phyloP scores from a whole-genome alignment of 2,888 invertebrate genomes.

The Merodon equestris region DNA sequence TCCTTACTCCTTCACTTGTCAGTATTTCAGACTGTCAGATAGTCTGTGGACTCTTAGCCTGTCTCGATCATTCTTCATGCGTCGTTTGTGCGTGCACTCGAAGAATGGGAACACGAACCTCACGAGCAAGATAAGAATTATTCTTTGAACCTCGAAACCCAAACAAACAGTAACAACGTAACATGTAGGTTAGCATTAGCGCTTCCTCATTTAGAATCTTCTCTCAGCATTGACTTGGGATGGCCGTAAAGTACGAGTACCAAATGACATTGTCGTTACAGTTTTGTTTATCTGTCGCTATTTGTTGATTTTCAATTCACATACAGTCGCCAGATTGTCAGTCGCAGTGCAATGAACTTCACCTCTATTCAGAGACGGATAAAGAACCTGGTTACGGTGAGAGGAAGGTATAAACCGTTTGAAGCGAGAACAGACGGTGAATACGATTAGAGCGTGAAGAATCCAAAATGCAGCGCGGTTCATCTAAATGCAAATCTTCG shows the following conservation, averaged over 20 bases:
- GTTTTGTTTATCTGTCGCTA: slow-evolving; percentile 29
- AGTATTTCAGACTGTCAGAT: too few relatives aligned
- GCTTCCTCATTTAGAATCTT: slow-evolving; percentile 37
- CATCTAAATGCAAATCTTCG: slow-evolving; percentile 59
- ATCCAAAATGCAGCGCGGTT: slow-evolving; percentile 19
- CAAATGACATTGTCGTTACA: slow-evolving; percentile 41
- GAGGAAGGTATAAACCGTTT: neutral
- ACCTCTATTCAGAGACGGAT: neutral
- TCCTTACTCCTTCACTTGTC: slow-evolving; percentile 4
- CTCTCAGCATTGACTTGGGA: neutral
- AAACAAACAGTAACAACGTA: slow-evolving; percentile 14
- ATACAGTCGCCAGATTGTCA: neutral
- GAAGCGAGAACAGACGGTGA: slow-evolving; percentile 6
- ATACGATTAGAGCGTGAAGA: slow-evolving; percentile 28
- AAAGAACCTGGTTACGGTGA: neutral
- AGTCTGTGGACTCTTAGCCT: too few relatives aligned
- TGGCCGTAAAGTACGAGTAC: neutral
- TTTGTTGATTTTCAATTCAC: slow-evolving; percentile 19
- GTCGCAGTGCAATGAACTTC: slow-evolving; percentile 18
- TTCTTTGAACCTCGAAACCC: slow-evolving; percentile 46
- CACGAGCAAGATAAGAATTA: slow-evolving; percentile 50
- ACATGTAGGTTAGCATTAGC: slow-evolving; percentile 51
- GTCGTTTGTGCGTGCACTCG: slow-evolving; percentile 20
- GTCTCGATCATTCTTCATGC: neutral
- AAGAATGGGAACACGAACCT: slow-evolving; percentile 19